Percentiles rank a stretch among this genome's conserved stretches.
These are phyloP conservation scores for Endotricha flammealis DNA, from an alignment of 2,888 invertebrate genomes.

Conservation along the genomic window DNA sequence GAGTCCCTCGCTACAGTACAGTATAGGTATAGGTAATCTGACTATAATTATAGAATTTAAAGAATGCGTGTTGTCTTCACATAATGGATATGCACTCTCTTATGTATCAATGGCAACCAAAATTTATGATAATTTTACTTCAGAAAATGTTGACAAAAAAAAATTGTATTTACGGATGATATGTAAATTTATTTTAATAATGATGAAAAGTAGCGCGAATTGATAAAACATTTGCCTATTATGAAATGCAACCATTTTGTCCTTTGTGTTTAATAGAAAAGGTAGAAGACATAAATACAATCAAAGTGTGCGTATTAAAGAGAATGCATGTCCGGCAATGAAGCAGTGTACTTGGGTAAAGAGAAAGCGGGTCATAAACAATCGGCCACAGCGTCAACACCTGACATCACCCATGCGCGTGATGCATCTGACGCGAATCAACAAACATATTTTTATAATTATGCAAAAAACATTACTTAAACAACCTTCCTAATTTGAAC, in stretches of 20 bases:
- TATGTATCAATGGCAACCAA: no score
- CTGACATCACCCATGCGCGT: constrained; percentile 54
- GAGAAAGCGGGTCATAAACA: constrained; percentile 15
- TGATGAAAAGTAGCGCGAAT: no score
- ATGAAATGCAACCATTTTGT: no score
- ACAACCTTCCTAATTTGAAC: constrained; percentile 62
- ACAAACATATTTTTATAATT: constrained; percentile 48
- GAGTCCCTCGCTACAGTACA: constrained; percentile 35
- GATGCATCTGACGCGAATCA: constrained; percentile 49
- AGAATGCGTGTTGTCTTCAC: no score
- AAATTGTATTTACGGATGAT: constrained; percentile 8
- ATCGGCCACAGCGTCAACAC: constrained; percentile 38
- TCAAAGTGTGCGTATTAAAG: constrained; percentile 22
- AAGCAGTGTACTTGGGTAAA: constrained; percentile 7
- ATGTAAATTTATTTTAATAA: constrained; percentile 10
- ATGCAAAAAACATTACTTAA: constrained; percentile 56
- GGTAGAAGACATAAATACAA: constrained; percentile 10
- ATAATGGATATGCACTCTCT: constrained; percentile 16
- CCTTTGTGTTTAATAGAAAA: no score
- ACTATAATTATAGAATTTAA: constrained; percentile 3
- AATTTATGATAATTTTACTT: no score
- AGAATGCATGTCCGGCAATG: constrained; percentile 19
- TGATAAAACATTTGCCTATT: no score
- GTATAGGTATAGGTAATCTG: no score
- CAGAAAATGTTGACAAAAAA: no score